Percentiles rank a stretch among this genome's conserved stretches.
Conservation (phyloP, 2,113 vertebrate species). For the Odontesthes bonariensis region DNA sequence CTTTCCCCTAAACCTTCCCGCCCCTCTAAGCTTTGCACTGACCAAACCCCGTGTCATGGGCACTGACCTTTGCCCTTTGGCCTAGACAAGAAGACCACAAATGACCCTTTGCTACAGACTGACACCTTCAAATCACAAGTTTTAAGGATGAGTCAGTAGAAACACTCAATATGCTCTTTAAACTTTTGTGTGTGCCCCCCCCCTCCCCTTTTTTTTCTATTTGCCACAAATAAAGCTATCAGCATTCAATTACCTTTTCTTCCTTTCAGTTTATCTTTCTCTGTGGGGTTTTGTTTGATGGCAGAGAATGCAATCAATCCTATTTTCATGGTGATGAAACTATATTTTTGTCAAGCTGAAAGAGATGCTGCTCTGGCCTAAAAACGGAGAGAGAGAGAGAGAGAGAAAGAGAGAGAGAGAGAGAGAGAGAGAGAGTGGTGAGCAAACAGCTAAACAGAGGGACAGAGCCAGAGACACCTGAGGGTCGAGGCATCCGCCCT, state of each 20-base stretch:
- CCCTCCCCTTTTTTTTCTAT: constrained; percentile 9
- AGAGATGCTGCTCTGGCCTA: constrained; percentile 11
- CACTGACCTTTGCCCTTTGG: constrained; percentile 68
- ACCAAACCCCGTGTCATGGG: constrained; percentile 70
- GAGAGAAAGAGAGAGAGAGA: constrained; percentile 29
- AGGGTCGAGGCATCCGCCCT: constrained; percentile 53
- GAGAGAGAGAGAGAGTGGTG: constrained; percentile 24
- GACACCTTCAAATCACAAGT: constrained; percentile 36
- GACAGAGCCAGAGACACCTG: constrained; percentile 59
- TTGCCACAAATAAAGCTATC: constrained; percentile 76
- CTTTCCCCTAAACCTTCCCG: constrained; percentile 53
- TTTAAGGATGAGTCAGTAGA: constrained; percentile 47
- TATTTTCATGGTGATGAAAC: constrained; percentile 22
- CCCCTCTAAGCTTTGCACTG: constrained; percentile 67
- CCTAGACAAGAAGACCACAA: constrained; percentile 68
- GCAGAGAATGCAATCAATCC: not conserved
- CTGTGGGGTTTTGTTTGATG: not conserved
- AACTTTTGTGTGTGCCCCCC: constrained; percentile 52
- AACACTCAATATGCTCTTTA: constrained; percentile 41
- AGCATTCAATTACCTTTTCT: constrained; percentile 68
- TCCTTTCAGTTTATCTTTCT: constrained; percentile 43
- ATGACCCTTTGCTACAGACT: constrained; percentile 51
- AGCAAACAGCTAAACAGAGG: constrained; percentile 26
- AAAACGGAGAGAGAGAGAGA: constrained; percentile 26
- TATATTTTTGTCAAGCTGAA: not conserved